Conservation (phyloP, 1,140 invertebrate genomes). For the Homarus americanus region DNA sequence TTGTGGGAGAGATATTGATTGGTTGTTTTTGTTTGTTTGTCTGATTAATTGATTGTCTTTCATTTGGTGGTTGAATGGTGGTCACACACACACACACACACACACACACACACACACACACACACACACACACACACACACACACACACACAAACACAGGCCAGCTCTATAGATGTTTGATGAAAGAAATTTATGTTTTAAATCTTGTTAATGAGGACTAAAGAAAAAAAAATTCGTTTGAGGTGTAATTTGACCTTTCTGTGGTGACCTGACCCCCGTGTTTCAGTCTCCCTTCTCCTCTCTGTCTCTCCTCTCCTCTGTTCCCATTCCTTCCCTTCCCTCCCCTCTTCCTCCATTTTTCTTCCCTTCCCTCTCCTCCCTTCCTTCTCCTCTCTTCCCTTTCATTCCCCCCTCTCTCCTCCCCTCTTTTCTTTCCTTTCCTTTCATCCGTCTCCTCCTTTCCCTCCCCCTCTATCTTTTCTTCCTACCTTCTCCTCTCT, state of each 20-base stretch:
- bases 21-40: too few relatives aligned
- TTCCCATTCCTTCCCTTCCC: not conserved
- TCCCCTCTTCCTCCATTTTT: not conserved
- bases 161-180: too few relatives aligned
- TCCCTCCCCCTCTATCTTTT: not conserved
- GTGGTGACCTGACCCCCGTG: slow-evolving; percentile 23
- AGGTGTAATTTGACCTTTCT: slow-evolving; percentile 10
- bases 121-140: too few relatives aligned
- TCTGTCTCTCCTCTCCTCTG: not conserved
- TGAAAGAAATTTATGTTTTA: too few relatives aligned
- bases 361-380: not conserved
- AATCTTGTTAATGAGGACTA: too few relatives aligned
- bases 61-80: too few relatives aligned
- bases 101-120: too few relatives aligned
- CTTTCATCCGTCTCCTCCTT: not conserved
- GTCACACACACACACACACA: too few relatives aligned
- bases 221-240: too few relatives aligned
- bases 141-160: too few relatives aligned
- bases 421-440: not conserved
- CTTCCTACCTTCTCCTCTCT: not conserved
- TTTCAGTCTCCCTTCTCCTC: not conserved
- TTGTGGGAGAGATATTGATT: too few relatives aligned
- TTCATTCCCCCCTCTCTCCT: not conserved
- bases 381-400: not conserved
- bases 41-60: too few relatives aligned